These are phyloP conservation scores for Schrankia costaestrigalis DNA, from an alignment of 2,888 invertebrate species.

Conservation along the genomic window DNA sequence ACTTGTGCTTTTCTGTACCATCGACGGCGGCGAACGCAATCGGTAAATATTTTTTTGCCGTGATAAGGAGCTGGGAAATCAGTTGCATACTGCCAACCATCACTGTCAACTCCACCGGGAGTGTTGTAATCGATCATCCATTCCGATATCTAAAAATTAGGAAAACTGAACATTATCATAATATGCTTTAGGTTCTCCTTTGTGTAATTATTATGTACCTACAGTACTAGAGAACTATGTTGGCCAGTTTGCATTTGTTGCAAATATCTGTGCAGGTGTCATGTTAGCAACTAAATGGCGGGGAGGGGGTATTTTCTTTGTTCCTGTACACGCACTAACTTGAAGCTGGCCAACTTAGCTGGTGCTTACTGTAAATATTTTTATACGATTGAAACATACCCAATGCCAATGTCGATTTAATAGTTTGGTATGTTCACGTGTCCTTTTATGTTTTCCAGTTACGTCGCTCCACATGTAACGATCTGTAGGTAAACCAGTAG, in stretches of 20 bases:
- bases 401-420: constrained; percentile 94
- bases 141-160: constrained; percentile 84
- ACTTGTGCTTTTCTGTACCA: constrained; percentile 93
- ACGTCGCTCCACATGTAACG: constrained; percentile 95
- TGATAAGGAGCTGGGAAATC: constrained; percentile 95
- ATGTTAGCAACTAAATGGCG: too few species aligned
- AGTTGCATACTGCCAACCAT: constrained; percentile 97
- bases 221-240: too few species aligned
- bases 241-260: too few species aligned
- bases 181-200: background rate
- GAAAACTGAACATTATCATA: background rate
- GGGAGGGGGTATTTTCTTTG: too few species aligned
- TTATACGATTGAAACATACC: too few species aligned
- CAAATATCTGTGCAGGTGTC: too few species aligned
- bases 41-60: constrained; percentile 91
- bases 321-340: too few species aligned
- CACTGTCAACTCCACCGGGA: constrained; percentile 92
- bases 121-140: constrained; percentile 96
- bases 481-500: constrained; percentile 92
- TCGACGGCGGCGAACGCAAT: constrained; percentile 91
- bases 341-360: too few species aligned
- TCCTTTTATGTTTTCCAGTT: constrained; percentile 90
- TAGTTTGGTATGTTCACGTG: constrained; percentile 91
- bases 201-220: too few species aligned
- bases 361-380: too few species aligned